Percentiles rank a stretch among this genome's conserved stretches.
Evolutionary conservation across 2,113 vertebrate species (phyloP).

Genomic region (Myrmophylax atrothorax): DNA sequence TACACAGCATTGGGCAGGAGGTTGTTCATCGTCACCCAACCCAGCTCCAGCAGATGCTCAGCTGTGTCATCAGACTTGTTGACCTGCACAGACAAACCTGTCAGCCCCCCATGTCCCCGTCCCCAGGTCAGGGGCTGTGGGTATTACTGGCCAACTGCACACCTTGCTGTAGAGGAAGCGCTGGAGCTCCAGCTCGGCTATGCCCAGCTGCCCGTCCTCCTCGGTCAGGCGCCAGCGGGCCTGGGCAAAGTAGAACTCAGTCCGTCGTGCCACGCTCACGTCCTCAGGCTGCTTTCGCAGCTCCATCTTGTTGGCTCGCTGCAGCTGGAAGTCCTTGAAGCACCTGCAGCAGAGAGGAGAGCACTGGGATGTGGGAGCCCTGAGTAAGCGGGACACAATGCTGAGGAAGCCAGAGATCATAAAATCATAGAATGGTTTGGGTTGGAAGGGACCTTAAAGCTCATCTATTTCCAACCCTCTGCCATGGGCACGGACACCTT

Average conservation of each 20-base stretch:
- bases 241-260: slow-evolving; percentile 96
- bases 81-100: slow-evolving; percentile 73
- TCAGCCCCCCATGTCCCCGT: accelerated
- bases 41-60: slow-evolving; percentile 95
- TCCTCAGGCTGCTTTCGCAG: slow-evolving; percentile 94
- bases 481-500: neutral
- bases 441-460: neutral
- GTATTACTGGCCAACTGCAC: neutral
- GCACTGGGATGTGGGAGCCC: neutral
- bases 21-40: slow-evolving; percentile 99
- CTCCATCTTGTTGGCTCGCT: slow-evolving; percentile 95
- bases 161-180: slow-evolving; percentile 99
- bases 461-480: neutral
- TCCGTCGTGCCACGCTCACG: slow-evolving; percentile 90
- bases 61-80: slow-evolving; percentile 98
- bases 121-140: neutral
- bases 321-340: slow-evolving; percentile 98
- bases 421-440: neutral
- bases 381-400: accelerated
- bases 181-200: slow-evolving; percentile 95
- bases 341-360: slow-evolving; percentile 76
- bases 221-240: slow-evolving; percentile 96
- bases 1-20: slow-evolving; percentile 94
- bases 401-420: neutral
- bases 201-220: slow-evolving; percentile 96